Conservation (phyloP, 2,888 invertebrate genomes). For the Limnephilus auricula region DNA sequence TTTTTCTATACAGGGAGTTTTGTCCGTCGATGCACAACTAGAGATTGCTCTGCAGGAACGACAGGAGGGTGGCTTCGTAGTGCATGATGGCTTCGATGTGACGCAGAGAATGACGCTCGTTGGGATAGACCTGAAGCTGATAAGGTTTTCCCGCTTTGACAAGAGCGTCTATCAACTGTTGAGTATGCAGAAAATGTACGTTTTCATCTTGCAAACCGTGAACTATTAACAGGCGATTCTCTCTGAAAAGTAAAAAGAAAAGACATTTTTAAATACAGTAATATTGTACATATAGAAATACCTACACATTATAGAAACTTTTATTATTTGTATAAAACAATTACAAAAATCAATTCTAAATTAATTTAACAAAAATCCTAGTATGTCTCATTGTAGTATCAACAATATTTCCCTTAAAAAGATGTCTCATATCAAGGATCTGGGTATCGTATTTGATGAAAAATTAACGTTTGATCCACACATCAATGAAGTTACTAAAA, state of each 20-base stretch:
- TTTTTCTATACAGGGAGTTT: not conserved
- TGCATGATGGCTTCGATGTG: constrained; percentile 96
- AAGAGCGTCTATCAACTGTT: constrained; percentile 91
- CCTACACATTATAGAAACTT: too few relatives aligned
- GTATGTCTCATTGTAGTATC: too few relatives aligned
- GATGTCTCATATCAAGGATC: too few relatives aligned
- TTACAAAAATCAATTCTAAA: too few relatives aligned
- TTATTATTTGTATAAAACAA: too few relatives aligned
- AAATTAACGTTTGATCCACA: too few relatives aligned
- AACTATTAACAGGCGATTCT: constrained; percentile 93
- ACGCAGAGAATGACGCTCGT: constrained; percentile 96
- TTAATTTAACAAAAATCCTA: too few relatives aligned
- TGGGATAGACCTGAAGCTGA: constrained; percentile 95
- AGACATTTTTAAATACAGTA: not conserved
- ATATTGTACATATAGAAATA: not conserved
- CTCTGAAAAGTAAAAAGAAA: constrained; percentile 74
- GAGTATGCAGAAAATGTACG: constrained; percentile 98
- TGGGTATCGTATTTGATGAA: too few relatives aligned
- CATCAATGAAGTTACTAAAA: too few relatives aligned
- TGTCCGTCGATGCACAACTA: constrained; percentile 68
- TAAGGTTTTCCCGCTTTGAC: constrained; percentile 98
- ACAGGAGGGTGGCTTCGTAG: constrained; percentile 95
- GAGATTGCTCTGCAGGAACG: constrained; percentile 91
- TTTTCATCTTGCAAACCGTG: constrained; percentile 99
- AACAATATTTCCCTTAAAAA: too few relatives aligned